phyloP scores from a whole-genome alignment of 2,888 invertebrate species.

The Andrena flavipes region DNA sequence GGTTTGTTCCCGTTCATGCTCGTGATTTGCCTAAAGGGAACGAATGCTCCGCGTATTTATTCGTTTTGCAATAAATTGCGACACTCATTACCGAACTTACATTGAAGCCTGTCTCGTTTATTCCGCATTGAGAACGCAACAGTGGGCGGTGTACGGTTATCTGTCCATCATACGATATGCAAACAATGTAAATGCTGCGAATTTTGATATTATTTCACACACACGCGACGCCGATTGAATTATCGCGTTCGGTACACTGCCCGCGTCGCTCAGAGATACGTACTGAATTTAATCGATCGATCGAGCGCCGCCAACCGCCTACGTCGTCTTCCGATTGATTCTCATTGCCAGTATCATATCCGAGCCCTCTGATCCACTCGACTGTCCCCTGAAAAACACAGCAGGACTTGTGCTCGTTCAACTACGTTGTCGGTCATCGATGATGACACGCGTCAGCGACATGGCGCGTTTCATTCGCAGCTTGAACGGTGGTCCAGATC shows the following conservation, averaged over 20 bases:
- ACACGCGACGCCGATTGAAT: background rate
- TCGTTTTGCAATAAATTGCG: conserved; percentile 14
- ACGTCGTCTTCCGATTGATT: background rate
- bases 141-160: too few species aligned
- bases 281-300: background rate
- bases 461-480: conserved; percentile 19
- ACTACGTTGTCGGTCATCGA: conserved; percentile 6
- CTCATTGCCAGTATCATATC: background rate
- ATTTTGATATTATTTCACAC: background rate
- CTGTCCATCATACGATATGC: too few species aligned
- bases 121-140: too few species aligned
- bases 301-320: background rate
- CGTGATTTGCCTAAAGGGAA: background rate
- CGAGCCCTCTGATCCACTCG: background rate
- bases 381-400: conserved; percentile 5
- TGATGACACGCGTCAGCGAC: conserved; percentile 35
- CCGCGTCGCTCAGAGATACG: too few species aligned
- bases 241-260: background rate
- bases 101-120: background rate
- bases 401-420: conserved; percentile 16
- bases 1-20: conserved; percentile 32
- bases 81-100: conserved; percentile 17
- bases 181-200: background rate
- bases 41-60: background rate
- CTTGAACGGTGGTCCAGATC: conserved; percentile 46